phyloP scores from a whole-genome alignment of 1,140 invertebrate genomes.

The Diachasma alloeum region DNA sequence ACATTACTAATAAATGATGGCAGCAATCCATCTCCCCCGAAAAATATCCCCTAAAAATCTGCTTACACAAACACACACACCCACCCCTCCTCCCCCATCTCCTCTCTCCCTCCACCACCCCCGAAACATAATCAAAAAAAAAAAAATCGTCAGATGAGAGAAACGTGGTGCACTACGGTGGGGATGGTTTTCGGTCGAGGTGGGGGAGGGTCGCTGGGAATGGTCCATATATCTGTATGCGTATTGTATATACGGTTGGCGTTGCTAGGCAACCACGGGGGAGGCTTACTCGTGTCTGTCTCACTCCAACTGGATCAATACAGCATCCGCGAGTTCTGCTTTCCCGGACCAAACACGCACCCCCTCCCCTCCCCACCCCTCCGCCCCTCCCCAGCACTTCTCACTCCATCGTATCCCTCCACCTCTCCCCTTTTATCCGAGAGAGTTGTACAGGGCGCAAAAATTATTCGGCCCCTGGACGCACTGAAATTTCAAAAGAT shows the following conservation, averaged over 20 bases:
- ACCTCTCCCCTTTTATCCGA: neutral
- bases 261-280: slow-evolving; percentile 67
- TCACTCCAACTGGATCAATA: slow-evolving; percentile 59
- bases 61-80: too few relatives aligned
- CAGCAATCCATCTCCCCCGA: neutral
- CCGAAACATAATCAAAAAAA: neutral
- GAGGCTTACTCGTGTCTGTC: slow-evolving; percentile 61
- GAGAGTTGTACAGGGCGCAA: slow-evolving; percentile 41
- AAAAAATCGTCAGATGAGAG: neutral
- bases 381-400: slow-evolving; percentile 23
- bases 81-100: too few relatives aligned
- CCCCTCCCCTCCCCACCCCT: slow-evolving; percentile 23
- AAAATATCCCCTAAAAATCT: neutral
- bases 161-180: neutral
- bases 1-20: neutral
- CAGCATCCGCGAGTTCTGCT: slow-evolving; percentile 56
- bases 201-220: slow-evolving; percentile 9
- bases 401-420: neutral
- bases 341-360: slow-evolving; percentile 62
- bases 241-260: slow-evolving; percentile 50
- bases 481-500: slow-evolving; percentile 30
- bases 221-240: slow-evolving; percentile 35
- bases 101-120: neutral
- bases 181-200: neutral
- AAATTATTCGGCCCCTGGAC: slow-evolving; percentile 48